Evolutionary conservation across 2,797 vertebrate genomes (phyloP), one percentile per base, ranked within the genome.

Genomic region (Phrynocephalus vlangalii): DNA sequence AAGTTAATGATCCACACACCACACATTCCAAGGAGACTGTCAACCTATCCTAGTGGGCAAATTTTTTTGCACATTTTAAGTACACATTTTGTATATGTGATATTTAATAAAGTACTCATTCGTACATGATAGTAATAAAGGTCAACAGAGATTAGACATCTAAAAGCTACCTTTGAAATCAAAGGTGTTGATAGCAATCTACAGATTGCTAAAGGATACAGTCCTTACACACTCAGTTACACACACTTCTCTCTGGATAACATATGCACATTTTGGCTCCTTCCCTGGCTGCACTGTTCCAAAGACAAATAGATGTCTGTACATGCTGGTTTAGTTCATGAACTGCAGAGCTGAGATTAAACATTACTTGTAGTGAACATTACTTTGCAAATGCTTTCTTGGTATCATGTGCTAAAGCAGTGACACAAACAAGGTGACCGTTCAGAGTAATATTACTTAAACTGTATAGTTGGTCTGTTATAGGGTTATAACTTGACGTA

Each of bases 141-240:
- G 18, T 10, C 16, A 50, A 71, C 81, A 82, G 16, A 78, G 50
- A n/a, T 28, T 33, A 79, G 26, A 44, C 63, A 70, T 63, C 67
- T 79, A n/a, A n/a, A 70, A 77, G 52, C 30, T 86, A 63, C 15
- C 4, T n/a, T 73, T 81, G 26, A 82, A 82, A 71, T 72, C 38
- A 86, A 79, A 77, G 63, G 24, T 44, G 24, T 52, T 56, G 13
- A 11, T 50, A 78, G n/a, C 38, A 16, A 38, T n/a, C 30, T 44
- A 60, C 6, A 79, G 16, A 79, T n/a, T 52, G 22, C n/a, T 56
- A 60, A 76, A 76, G 22, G 33, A 6, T 66, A 7, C 26, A 38
- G 24, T 13, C 16, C 13, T 63, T 63, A 48, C 60, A 63, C 60
- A 63, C 60, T 63, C 60, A 4, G 28, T 52, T 9, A 56, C 52